Evolutionary conservation across 2,797 vertebrate species (phyloP).

Genomic region (Enteromius unitaeniatus): DNA sequence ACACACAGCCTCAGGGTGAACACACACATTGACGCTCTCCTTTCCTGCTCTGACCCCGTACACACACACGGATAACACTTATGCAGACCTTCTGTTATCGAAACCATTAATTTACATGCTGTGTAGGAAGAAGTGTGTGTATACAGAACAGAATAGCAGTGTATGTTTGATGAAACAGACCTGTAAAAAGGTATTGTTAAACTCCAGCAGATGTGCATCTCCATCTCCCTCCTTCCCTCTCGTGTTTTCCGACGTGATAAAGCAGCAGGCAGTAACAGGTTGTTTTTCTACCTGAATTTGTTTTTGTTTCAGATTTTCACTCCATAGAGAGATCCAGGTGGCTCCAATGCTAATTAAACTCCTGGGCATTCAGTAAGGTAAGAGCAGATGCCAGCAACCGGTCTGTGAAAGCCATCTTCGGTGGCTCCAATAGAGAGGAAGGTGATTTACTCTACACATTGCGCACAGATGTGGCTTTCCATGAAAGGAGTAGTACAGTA

Average conservation of each 20-base stretch:
- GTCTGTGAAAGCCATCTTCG: conserved; percentile 53
- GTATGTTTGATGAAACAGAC: conserved; percentile 40
- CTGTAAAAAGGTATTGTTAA: conserved; percentile 55
- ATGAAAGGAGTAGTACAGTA: conserved; percentile 33
- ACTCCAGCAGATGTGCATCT: conserved; percentile 53
- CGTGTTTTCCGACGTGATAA: conserved; percentile 42
- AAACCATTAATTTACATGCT: conserved; percentile 44
- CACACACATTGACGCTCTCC: conserved; percentile 35
- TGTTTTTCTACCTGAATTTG: conserved; percentile 61
- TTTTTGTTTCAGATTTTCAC: conserved; percentile 57
- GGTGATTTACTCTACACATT: conserved; percentile 43
- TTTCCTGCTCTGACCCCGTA: neutral
- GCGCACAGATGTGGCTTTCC: conserved; percentile 35
- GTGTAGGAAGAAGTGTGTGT: conserved; percentile 19
- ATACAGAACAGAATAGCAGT: conserved; percentile 1
- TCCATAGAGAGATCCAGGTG: conserved; percentile 61
- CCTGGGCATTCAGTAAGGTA: conserved; percentile 54
- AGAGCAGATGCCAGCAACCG: conserved; percentile 52
- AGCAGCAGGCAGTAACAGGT: conserved; percentile 56
- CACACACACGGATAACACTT: conserved; percentile 2
- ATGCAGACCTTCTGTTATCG: conserved; percentile 44
- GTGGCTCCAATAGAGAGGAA: conserved; percentile 15
- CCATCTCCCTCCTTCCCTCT: conserved; percentile 17
- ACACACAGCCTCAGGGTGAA: conserved; percentile 39
- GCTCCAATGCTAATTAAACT: conserved; percentile 62